phyloP scores from a whole-genome alignment of 2,888 invertebrate species.

The Notocelia uddmanniana region DNA sequence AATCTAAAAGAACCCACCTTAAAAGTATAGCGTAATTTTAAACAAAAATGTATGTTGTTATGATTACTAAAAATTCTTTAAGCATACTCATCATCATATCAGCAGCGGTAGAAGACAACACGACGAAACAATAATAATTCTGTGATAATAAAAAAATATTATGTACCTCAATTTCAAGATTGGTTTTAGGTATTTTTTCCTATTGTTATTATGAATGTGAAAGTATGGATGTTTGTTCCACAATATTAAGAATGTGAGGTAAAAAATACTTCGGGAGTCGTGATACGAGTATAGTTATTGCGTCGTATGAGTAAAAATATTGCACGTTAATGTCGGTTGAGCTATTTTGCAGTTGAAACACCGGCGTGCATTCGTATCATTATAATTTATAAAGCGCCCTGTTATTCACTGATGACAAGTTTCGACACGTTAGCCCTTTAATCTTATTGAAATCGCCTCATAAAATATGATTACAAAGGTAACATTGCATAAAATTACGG shows the following conservation, averaged over 20 bases:
- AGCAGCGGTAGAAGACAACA: too few relatives aligned
- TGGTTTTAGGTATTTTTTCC: too few relatives aligned
- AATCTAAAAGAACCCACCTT: too few relatives aligned
- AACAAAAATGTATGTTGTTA: too few relatives aligned
- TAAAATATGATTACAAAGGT: conserved; percentile 24
- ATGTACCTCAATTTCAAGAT: too few relatives aligned
- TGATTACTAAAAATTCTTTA: too few relatives aligned
- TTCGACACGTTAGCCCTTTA: conserved; percentile 31
- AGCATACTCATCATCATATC: too few relatives aligned
- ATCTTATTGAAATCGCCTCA: conserved; percentile 25
- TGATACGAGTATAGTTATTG: not conserved
- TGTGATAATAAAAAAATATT: too few relatives aligned
- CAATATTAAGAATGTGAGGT: not conserved
- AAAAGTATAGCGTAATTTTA: too few relatives aligned
- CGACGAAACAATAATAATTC: too few relatives aligned
- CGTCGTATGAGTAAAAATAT: not conserved
- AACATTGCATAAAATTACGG: not conserved
- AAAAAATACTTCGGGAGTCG: not conserved
- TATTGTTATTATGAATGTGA: not conserved
- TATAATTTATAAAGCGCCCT: conserved; percentile 61
- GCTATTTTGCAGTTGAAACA: not conserved
- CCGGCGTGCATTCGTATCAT: conserved; percentile 54
- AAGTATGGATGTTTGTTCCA: not conserved
- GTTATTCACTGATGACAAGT: conserved; percentile 41
- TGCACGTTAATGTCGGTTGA: not conserved